Conservation (phyloP, 2,888 invertebrate genomes). For the Drosophila nigricruria region DNA sequence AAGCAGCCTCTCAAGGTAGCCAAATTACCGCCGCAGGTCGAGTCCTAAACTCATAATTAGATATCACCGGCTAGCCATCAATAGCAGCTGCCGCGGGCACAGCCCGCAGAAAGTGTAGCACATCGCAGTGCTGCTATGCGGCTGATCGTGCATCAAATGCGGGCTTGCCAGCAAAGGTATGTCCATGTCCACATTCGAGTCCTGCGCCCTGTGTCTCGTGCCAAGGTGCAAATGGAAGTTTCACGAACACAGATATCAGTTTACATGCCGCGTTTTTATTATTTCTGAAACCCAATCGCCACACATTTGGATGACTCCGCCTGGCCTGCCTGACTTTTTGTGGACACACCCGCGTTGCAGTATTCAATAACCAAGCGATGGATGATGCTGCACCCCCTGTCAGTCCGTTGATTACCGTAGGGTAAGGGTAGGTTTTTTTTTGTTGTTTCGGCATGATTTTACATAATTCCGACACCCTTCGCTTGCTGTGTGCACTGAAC, state of each 20-base stretch:
- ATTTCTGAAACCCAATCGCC: conserved; percentile 60
- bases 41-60: conserved; percentile 52
- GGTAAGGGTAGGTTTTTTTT: conserved; percentile 65
- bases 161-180: conserved; percentile 65
- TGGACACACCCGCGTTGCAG: conserved; percentile 58
- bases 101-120: conserved; percentile 67
- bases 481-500: conserved; percentile 45
- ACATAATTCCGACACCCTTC: conserved; percentile 71
- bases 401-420: conserved; percentile 7
- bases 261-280: conserved; percentile 58
- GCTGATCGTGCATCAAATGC: conserved; percentile 53
- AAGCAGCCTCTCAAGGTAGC: conserved; percentile 67
- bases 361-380: conserved; percentile 52
- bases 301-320: conserved; percentile 71
- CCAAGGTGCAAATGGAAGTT: conserved; percentile 76
- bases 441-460: conserved; percentile 67
- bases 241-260: conserved; percentile 64
- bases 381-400: conserved; percentile 52
- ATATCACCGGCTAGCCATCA: conserved; percentile 33
- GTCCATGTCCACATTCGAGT: conserved; percentile 34
- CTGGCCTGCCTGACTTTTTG: conserved; percentile 58
- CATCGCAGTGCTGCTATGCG: conserved; percentile 46
- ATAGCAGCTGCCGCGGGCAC: conserved; percentile 38
- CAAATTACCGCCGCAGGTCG: conserved; percentile 77
- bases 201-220: conserved; percentile 57